phyloP scores from a whole-genome alignment of 2,888 invertebrate species.

The Hirtodrosophila duncani region DNA sequence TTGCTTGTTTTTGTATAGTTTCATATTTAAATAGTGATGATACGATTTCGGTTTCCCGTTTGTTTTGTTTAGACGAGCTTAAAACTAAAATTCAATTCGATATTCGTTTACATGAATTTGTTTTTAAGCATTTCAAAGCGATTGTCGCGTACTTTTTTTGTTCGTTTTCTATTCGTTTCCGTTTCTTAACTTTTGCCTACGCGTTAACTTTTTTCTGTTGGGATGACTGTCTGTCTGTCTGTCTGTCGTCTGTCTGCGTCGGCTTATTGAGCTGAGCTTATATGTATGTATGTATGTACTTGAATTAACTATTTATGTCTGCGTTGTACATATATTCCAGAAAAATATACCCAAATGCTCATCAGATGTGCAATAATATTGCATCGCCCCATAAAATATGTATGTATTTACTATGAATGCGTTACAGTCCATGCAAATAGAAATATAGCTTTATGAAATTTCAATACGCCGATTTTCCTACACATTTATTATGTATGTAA shows the following conservation, averaged over 20 bases:
- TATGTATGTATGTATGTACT: background rate
- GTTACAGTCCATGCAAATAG: background rate
- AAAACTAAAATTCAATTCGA: constrained; percentile 44
- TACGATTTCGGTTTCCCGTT: constrained; percentile 23
- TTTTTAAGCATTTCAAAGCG: constrained; percentile 67
- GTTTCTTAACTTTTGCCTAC: constrained; percentile 59
- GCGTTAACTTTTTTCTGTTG: too few species aligned
- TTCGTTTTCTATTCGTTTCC: constrained; percentile 12
- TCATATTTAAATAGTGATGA: constrained; percentile 55
- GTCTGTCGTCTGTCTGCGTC: constrained; percentile 17
- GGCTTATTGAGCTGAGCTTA: constrained; percentile 64
- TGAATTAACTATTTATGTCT: constrained; percentile 34
- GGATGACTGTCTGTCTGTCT: constrained; percentile 47
- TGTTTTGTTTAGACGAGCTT: constrained; percentile 31
- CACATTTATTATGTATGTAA: constrained; percentile 25
- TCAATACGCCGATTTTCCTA: constrained; percentile 32
- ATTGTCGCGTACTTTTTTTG: constrained; percentile 61
- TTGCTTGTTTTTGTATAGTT: constrained; percentile 60
- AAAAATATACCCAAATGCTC: constrained; percentile 64
- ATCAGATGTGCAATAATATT: constrained; percentile 46
- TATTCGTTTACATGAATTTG: constrained; percentile 7
- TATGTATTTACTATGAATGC: constrained; percentile 7
- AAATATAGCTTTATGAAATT: constrained; percentile 26
- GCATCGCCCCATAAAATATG: constrained; percentile 39
- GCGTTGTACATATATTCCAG: constrained; percentile 55